These are phyloP conservation scores for Helicoverpa assulta DNA, from an alignment of 2,888 invertebrate genomes.

Conservation along the genomic window DNA sequence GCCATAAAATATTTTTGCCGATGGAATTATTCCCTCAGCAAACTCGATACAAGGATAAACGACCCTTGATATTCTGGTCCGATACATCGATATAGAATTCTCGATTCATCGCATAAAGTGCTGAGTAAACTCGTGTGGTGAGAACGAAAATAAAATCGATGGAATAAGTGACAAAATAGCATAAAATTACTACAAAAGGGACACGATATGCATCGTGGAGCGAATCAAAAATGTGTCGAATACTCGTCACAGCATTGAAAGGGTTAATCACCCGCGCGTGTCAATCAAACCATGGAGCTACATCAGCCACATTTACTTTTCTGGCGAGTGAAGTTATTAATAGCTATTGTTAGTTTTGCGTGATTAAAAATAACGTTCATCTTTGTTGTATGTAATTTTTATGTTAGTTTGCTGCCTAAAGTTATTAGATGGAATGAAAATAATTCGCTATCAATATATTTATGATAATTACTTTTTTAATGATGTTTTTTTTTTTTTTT, in stretches of 20 bases:
- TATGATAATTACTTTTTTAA: no score
- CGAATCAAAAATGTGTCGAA: conserved; percentile 37
- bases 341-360: neutral
- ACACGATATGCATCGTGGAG: conserved; percentile 26
- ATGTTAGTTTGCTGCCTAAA: neutral
- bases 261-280: conserved; percentile 48
- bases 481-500: neutral
- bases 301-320: conserved; percentile 21
- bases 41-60: conserved; percentile 34
- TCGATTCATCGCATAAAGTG: conserved; percentile 15
- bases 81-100: conserved; percentile 35
- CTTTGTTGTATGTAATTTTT: neutral
- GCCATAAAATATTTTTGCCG: conserved; percentile 46
- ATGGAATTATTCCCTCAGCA: conserved; percentile 28
- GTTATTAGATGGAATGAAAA: neutral
- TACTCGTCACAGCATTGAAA: conserved; percentile 41
- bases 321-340: neutral
- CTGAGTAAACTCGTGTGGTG: conserved; percentile 1
- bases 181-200: conserved; percentile 21
- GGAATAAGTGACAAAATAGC: conserved; percentile 1
- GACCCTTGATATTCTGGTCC: neutral
- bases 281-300: conserved; percentile 43
- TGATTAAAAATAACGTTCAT: conserved; percentile 1
- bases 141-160: conserved; percentile 4
- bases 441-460: no score